Evolutionary conservation across 2,113 vertebrate species (phyloP), one percentile per base, ranked within the genome.

Genomic region (Chrysochloris asiatica): DNA sequence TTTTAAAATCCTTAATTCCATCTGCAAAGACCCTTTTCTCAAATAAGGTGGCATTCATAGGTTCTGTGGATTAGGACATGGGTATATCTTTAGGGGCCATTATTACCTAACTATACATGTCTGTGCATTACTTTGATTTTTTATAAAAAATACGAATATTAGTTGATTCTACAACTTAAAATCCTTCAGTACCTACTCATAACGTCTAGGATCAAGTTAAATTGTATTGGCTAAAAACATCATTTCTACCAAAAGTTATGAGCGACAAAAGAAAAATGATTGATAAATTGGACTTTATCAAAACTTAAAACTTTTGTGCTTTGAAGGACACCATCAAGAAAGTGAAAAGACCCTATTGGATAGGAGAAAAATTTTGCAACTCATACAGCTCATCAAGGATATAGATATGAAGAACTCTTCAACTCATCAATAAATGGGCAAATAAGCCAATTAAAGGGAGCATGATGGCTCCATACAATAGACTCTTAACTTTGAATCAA

Each of bases 191-290:
- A 65, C 7, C 41, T 61, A 63, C 71, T 47, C 16, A 65, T 67
- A 63, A 6, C 36, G 67, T n/a, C 38, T 47, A 83, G 79, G 65
- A 90, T 92, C 41, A 61, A 83, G 50, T 90, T 54, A 50, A 93
- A 48, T 81, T 43, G 3, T 19, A 43, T 8, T 91, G 59, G 50
- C 71, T 88, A 82, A 89, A 93, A 87, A 82, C 52, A n/a, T 93
- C 80, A 84, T n/a, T n/a, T n/a, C 85, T 45, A 67, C 50, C 54
- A 28, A 73, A 83, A 72, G 71, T 63, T 50, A 10, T 50, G 48
- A n/a, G n/a, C n/a, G n/a, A n/a, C n/a, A n/a, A n/a, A n/a, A n/a
- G n/a, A n/a, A n/a, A n/a, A n/a, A n/a, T n/a, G n/a, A n/a, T n/a
- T n/a, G n/a, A n/a, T n/a, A n/a, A n/a, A n/a, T n/a, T n/a, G n/a